Evolutionary conservation across 1,140 invertebrate genomes (phyloP).

Genomic region (Diploscapter pachys): DNA sequence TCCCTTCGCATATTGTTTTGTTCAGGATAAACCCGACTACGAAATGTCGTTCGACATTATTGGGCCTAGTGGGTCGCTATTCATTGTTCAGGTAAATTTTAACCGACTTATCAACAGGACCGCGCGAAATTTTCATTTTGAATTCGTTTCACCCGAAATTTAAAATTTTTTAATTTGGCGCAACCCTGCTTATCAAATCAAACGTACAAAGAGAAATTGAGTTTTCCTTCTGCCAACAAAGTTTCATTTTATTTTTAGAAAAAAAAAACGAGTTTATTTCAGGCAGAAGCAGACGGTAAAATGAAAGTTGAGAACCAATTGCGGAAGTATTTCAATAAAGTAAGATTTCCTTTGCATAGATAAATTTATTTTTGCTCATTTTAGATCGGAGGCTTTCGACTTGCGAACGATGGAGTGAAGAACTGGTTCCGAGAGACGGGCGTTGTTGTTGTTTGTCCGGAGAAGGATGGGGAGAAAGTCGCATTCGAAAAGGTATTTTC

Average conservation of each 20-base stretch:
- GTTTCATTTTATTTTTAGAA: too few relatives aligned
- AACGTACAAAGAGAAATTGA: too few relatives aligned
- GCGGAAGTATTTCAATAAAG: slow-evolving; percentile 48
- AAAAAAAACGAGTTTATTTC: too few relatives aligned
- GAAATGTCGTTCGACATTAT: slow-evolving; percentile 43
- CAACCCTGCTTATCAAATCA: too few relatives aligned
- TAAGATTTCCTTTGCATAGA: background rate
- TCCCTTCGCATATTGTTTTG: slow-evolving; percentile 16
- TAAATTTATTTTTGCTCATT: slow-evolving; percentile 25
- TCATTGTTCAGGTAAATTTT: slow-evolving; percentile 42
- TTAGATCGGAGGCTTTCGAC: slow-evolving; percentile 43
- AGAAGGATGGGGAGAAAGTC: slow-evolving; percentile 31
- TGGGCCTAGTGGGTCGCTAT: slow-evolving; percentile 47
- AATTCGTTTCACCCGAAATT: too few relatives aligned
- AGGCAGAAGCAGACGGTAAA: slow-evolving; percentile 41
- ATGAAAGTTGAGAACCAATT: slow-evolving; percentile 34
- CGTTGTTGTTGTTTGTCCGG: slow-evolving; percentile 36
- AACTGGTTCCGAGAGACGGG: slow-evolving; percentile 50
- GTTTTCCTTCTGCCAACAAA: too few relatives aligned
- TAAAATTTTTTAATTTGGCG: too few relatives aligned
- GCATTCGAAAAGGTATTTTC: slow-evolving; percentile 37
- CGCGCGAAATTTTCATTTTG: too few relatives aligned
- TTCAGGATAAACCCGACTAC: slow-evolving; percentile 48
- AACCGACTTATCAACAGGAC: background rate
- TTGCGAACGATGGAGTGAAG: slow-evolving; percentile 35